Evolutionary conservation across 1,140 invertebrate genomes (phyloP), one percentile per base, ranked within the genome.

Genomic region (Chymomyza costata): DNA sequence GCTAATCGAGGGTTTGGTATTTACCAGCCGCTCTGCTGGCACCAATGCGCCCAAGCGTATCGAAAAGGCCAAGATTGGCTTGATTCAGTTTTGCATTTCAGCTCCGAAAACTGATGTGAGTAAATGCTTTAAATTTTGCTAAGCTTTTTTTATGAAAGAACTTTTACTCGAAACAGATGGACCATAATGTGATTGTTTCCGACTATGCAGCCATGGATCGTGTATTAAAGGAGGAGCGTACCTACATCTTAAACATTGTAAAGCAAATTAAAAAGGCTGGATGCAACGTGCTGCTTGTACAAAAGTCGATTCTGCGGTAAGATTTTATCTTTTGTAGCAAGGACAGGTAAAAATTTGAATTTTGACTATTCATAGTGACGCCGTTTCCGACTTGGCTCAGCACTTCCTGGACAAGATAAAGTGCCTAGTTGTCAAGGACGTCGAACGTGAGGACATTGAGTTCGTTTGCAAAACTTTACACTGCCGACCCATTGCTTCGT

Each of bases 401-500:
- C 98, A 99, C 86, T 99, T 99, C 87, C 88, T 99, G 60, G 97
- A 98, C 78, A 99, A 99, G 89, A 96, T 99, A 85, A 99, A 99
- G 86, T 97, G 98, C 32, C 94, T 99, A 94, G 97, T 99, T 6
- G 91, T 99, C 14, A 98, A 98, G 86, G 97, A 99, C 86, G 92
- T 99, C 63, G 98, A 99, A 87, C 90, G 98, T 38, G 97, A 99
- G 85, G 97, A 99, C 69, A 95, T 99, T 80, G 94, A 99, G 74
- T 99, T 97, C 87, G 91, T 99, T 37, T 97, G 96, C 87, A 99
- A 98, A 89, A 96, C 95, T 40, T 87, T 99, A 7, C 93, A 93
- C 14, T 99, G 97, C 86, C 89, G 95, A 46, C 98, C 98, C 2
- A 97, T 99, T 82, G 98, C 98, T n/a, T 98, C 95, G 25, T 86